Evolutionary conservation across 2,797 vertebrate genomes (phyloP), one percentile per base, ranked within the genome.

Genomic region (Gymnothorax reevesii): DNA sequence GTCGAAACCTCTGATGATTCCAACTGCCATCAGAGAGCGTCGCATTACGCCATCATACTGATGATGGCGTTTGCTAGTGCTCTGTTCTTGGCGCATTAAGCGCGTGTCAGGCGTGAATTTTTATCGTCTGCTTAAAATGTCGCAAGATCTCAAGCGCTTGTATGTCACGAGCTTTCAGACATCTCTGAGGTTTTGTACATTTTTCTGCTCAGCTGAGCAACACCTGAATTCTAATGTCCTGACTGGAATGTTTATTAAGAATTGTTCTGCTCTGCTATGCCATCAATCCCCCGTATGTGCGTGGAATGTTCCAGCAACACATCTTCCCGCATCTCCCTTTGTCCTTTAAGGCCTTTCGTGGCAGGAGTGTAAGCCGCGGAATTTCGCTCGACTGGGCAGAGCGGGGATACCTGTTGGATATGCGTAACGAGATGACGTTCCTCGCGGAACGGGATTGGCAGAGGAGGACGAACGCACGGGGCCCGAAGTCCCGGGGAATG

Each of bases 391-490:
- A 59, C 42, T 15, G 22, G 83, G 54, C 27, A n/a, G 52, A 77
- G 33, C 69, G 49, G 62, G 22, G 57, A 85, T 57, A 64, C 55
- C 79, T 71, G 64, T 73, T 85, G n/a, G 57, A 62, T 55, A 57
- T 69, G 13, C 83, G 84, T 62, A 83, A 85, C 69, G 73, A 57
- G 87, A 83, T 83, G 64, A 88, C 60, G 69, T 85, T 85, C 87
- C 77, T 49, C 10, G 20, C 42, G 79, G 87, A 85, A 69, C 9
- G 69, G 80, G 84, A 83, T 85, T 77, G 82, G 80, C 79, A 57
- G n/a, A 42, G 71, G 55, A 7, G 69, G 69, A 12, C 25, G 13
- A 20, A 62, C 79, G 69, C 64, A 27, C 33, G 25, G 33, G 25
- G 54, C 55, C 77, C 60, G 0, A 75, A 88, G 75, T 82, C 87